Conservation (phyloP, 2,888 invertebrate species). For the Ernsta delagoae region DNA sequence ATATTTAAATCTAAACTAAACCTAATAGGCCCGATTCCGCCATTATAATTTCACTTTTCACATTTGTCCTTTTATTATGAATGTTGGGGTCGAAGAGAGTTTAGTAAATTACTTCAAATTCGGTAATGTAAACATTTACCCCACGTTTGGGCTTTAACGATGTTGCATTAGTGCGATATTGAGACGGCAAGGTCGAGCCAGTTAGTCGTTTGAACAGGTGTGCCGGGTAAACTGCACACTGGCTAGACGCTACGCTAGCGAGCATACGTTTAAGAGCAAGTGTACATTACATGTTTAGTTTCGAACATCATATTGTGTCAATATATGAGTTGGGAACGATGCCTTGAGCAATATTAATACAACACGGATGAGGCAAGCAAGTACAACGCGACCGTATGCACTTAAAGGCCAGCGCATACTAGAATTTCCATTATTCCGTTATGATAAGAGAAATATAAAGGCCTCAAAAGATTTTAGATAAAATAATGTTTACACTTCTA, state of each 20-base stretch:
- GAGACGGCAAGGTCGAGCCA: slow-evolving; percentile 21
- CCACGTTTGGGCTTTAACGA: background rate
- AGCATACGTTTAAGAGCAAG: slow-evolving; percentile 2
- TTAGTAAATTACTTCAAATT: background rate
- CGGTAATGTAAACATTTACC: no score
- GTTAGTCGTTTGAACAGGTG: slow-evolving; percentile 28
- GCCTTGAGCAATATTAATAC: slow-evolving; percentile 27
- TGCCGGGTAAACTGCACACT: slow-evolving; percentile 16
- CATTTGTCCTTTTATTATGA: background rate
- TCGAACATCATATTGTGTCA: slow-evolving; percentile 21
- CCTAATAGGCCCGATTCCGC: background rate
- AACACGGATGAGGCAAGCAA: slow-evolving; percentile 12
- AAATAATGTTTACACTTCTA: no score
- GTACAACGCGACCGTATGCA: slow-evolving; percentile 8
- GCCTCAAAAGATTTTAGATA: no score
- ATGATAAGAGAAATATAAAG: background rate
- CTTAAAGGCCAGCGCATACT: background rate
- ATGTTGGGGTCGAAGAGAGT: background rate
- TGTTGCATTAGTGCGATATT: slow-evolving; percentile 17
- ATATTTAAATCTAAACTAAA: background rate
- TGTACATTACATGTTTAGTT: slow-evolving; percentile 13
- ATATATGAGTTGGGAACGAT: slow-evolving; percentile 15
- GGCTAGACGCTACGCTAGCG: background rate
- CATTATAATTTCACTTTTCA: background rate
- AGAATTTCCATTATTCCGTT: background rate